Evolutionary conservation across 2,797 vertebrate genomes (phyloP), one percentile per base, ranked within the genome.

Genomic region (Coregonus ussuriensis): DNA sequence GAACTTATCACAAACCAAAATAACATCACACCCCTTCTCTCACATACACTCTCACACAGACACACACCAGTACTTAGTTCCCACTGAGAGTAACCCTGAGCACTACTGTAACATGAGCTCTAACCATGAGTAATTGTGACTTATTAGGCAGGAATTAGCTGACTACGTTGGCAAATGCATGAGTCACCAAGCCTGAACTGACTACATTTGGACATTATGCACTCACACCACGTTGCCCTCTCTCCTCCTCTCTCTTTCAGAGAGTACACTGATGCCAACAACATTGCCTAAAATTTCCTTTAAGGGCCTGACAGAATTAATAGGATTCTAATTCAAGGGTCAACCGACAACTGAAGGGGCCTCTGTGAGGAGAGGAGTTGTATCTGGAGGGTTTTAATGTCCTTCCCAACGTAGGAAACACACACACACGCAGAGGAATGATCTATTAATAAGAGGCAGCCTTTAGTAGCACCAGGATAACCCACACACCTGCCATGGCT

Each of bases 401-500:
- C 1, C 29, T 25, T 67, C 21, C 37, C 37, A 7, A 18, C 4
- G 5, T 41, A 69, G 35, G 4, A 69, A 29, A 74, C 41, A 21
- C 74, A 74, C 62, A 66, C 59, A 62, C 56, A 52, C 52, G 66
- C 73, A 63, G 68, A 21, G 14, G 65, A 72, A 21, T 68, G 31
- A 77, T 73, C 84, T 86, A 81, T 82, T 77, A 83, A 87, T 89
- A 87, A 80, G 70, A 72, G 54, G 21, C 21, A 51, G 53, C 65
- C 65, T 53, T 75, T 66, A 72, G 59, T 51, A 72, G 33, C 65
- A 41, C 47, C 78, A 37, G 77, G 52, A 71, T 80, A 70, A 33
- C 69, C 72, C 35, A 77, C 73, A 80, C 89, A 92, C 85, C 84
- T 85, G 86, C 33, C 72, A 78, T 76, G 82, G 67, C 70, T 77